Conservation (phyloP, 1,140 invertebrate genomes). For the Drosophila oshimai region DNA sequence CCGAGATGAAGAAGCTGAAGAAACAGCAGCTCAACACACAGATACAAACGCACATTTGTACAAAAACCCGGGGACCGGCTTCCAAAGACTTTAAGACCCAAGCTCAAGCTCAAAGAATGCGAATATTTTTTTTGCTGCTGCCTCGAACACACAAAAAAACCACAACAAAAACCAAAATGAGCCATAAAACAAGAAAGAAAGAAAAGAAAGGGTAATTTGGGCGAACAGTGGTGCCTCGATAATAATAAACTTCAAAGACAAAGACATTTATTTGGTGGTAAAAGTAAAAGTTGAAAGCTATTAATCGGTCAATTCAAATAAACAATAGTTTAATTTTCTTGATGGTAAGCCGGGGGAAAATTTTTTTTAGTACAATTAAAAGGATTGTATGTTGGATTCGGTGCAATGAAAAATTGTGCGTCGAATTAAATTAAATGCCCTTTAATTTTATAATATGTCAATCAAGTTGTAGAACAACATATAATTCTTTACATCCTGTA, state of each 20-base stretch:
- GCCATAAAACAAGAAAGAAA: slow-evolving; percentile 42
- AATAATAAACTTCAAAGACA: neutral
- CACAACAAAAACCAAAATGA: slow-evolving; percentile 30
- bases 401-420: too few species aligned
- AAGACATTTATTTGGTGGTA: neutral
- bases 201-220: slow-evolving; percentile 47
- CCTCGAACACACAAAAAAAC: slow-evolving; percentile 52
- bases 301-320: slow-evolving; percentile 2
- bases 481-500: too few species aligned
- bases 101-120: slow-evolving; percentile 51
- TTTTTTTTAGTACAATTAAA: too few species aligned
- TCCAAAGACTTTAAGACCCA: slow-evolving; percentile 17
- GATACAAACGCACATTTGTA: neutral
- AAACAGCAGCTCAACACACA: slow-evolving; percentile 34
- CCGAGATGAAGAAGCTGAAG: neutral
- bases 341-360: too few species aligned
- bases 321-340: neutral
- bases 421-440: too few species aligned
- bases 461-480: too few species aligned
- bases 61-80: slow-evolving; percentile 55
- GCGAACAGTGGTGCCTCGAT: slow-evolving; percentile 10
- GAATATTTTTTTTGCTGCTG: slow-evolving; percentile 53
- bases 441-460: too few species aligned
- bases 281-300: neutral
- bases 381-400: too few species aligned